These are phyloP conservation scores for Asbolus verrucosus DNA, from an alignment of 1,140 invertebrate genomes.

Conservation along the genomic window DNA sequence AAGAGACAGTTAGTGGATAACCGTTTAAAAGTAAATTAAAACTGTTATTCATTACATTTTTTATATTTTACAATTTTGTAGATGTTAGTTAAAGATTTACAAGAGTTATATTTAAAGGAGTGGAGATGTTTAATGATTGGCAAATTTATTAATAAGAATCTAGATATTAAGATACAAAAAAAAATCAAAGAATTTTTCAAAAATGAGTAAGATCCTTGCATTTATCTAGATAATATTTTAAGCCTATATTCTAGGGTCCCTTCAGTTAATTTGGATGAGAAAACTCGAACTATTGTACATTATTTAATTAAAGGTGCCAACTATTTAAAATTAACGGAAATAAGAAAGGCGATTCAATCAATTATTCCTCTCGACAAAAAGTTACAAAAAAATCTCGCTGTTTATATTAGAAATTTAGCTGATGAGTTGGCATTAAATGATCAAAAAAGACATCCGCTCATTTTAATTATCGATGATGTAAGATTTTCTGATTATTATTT, in stretches of 20 bases:
- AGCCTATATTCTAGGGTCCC: constrained; percentile 18
- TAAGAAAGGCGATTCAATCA: constrained; percentile 50
- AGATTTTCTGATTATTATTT: constrained; percentile 34
- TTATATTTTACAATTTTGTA: constrained; percentile 42
- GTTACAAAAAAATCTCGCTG: constrained; percentile 41
- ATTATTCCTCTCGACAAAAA: constrained; percentile 51
- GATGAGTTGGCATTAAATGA: constrained; percentile 59
- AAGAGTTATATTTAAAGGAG: constrained; percentile 56
- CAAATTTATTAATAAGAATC: constrained; percentile 52
- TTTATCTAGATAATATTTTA: background rate
- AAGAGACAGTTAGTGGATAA: constrained; percentile 43
- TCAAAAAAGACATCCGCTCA: constrained; percentile 70
- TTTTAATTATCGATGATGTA: constrained; percentile 77
- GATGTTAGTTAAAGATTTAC: constrained; percentile 55
- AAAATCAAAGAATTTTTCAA: constrained; percentile 48
- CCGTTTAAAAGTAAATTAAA: constrained; percentile 48
- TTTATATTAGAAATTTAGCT: background rate
- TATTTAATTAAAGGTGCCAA: constrained; percentile 44
- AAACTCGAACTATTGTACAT: constrained; percentile 48
- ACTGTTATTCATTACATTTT: constrained; percentile 1
- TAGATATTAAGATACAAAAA: constrained; percentile 47
- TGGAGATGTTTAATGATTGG: constrained; percentile 61
- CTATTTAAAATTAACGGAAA: constrained; percentile 50
- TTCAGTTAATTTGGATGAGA: constrained; percentile 37
- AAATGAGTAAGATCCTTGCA: constrained; percentile 47